A percentile compares a stretch with the other conserved stretches of the same genome.
Conservation (phyloP, 2,797 vertebrate species). For the Hypotaenidia okinawae region DNA sequence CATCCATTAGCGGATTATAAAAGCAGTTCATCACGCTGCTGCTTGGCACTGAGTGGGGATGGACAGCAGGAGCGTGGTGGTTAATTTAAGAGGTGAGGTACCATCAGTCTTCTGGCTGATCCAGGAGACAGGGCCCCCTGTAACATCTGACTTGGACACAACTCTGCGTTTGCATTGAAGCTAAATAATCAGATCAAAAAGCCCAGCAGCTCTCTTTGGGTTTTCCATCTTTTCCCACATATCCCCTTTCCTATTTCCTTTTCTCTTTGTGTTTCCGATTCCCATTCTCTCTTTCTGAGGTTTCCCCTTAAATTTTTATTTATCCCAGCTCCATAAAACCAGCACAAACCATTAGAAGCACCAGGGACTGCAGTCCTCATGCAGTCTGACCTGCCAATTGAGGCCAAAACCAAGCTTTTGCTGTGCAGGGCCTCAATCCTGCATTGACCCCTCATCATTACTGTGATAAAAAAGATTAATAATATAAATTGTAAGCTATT, state of each 20-base stretch:
- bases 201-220: neutral
- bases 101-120: neutral
- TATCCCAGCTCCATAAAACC: neutral
- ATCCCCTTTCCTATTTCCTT: neutral
- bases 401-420: neutral
- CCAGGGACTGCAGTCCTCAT: fast-evolving
- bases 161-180: fast-evolving
- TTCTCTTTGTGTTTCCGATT: neutral
- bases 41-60: neutral
- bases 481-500: neutral
- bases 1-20: conserved; percentile 3
- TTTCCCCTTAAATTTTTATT: neutral
- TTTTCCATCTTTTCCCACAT: neutral
- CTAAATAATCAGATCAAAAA: neutral
- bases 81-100: neutral
- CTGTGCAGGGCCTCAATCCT: neutral
- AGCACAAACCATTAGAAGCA: neutral
- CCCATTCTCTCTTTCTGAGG: neutral
- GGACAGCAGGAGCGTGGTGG: neutral
- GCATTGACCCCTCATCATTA: neutral
- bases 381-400: neutral
- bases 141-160: neutral
- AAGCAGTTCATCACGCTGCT: neutral
- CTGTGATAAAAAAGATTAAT: neutral
- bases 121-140: neutral